Evolutionary conservation across 92 coral and sea anemone species (phyloP).

Genomic region (Parazoanthus atlanticus): DNA sequence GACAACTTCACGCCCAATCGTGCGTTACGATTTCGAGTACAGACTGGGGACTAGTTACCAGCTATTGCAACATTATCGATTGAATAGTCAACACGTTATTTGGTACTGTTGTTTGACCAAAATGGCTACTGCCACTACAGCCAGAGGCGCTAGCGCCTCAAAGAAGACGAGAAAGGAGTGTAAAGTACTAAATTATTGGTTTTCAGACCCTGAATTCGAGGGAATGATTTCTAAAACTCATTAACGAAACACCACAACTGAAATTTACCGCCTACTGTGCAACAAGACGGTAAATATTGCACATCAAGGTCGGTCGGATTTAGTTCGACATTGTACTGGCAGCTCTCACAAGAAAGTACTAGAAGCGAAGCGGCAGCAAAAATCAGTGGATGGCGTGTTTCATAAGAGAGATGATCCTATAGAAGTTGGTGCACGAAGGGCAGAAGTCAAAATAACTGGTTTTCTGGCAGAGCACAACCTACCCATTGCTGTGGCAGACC

Average conservation of each 20-base stretch:
- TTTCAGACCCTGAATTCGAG: background rate
- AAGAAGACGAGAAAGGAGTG: slow-evolving; percentile 1
- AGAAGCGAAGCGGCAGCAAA: slow-evolving; percentile 1
- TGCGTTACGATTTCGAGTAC: background rate
- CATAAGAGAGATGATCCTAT: slow-evolving; percentile 2
- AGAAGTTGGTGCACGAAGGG: background rate
- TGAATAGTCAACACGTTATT: too few relatives aligned
- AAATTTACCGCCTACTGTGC: background rate
- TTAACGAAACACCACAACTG: too few relatives aligned
- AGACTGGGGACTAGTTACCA: background rate
- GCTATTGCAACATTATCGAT: too few relatives aligned
- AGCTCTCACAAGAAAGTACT: background rate
- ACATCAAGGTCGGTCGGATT: background rate
- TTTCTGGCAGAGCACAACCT: slow-evolving; percentile 37
- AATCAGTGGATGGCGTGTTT: background rate
- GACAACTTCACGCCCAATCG: background rate
- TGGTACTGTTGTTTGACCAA: background rate
- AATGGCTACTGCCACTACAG: slow-evolving; percentile 1
- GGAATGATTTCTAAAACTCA: background rate
- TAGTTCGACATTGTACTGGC: background rate
- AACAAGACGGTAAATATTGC: background rate
- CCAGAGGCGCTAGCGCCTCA: slow-evolving; percentile 2
- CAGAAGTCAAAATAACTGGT: slow-evolving; percentile 18
- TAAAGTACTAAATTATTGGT: background rate
- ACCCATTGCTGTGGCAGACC: slow-evolving; percentile 43